phyloP scores from a whole-genome alignment of 2,797 vertebrate genomes.

The Peromyscus eremicus region DNA sequence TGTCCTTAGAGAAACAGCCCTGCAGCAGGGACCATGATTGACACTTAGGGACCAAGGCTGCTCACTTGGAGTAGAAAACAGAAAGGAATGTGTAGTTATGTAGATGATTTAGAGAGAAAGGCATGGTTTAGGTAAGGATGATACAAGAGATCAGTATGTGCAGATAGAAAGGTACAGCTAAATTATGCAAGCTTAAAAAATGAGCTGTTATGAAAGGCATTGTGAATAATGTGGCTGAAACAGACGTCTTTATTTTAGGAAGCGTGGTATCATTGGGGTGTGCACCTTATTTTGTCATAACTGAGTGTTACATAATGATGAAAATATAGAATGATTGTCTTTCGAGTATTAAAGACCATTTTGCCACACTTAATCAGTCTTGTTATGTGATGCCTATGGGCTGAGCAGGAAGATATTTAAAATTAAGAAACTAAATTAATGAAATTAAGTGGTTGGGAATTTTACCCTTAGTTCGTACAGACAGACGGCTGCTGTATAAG shows the following conservation, averaged over 20 bases:
- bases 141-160: not conserved
- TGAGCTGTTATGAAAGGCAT: slow-evolving; percentile 17
- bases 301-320: slow-evolving; percentile 48
- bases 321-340: slow-evolving; percentile 49
- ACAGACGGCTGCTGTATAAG: not conserved
- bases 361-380: slow-evolving; percentile 6
- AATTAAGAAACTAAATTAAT: not conserved
- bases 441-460: slow-evolving; percentile 1
- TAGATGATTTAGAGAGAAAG: not conserved
- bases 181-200: slow-evolving; percentile 14
- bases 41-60: not conserved
- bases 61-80: not conserved
- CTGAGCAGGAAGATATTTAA: not conserved
- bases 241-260: slow-evolving; percentile 69
- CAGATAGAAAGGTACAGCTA: not conserved
- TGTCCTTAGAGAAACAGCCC: not conserved
- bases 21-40: not conserved
- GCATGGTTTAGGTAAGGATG: not conserved
- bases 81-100: not conserved
- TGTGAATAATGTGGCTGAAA: slow-evolving; percentile 58
- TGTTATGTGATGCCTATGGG: not conserved
- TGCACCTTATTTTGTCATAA: slow-evolving; percentile 65
- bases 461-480: slow-evolving; percentile 15
- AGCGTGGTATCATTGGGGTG: slow-evolving; percentile 18
- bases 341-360: slow-evolving; percentile 37